phyloP scores from a whole-genome alignment of 2,797 vertebrate species.

The Acipenser transmontanus region DNA sequence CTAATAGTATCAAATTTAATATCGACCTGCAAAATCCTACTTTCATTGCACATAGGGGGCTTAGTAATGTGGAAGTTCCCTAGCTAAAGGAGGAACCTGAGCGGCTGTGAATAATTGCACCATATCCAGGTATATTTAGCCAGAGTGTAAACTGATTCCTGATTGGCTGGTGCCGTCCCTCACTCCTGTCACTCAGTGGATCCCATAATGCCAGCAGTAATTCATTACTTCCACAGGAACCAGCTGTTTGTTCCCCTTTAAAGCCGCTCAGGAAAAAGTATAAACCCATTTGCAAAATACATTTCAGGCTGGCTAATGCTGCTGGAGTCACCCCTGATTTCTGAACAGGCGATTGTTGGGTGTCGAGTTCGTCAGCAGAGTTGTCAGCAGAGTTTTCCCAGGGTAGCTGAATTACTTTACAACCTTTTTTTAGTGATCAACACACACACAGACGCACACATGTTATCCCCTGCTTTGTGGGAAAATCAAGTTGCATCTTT shows the following conservation, averaged over 20 bases:
- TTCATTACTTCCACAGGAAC: slow-evolving; percentile 34
- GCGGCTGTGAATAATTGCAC: slow-evolving; percentile 25
- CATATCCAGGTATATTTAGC: slow-evolving; percentile 42
- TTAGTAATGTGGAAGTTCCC: background rate
- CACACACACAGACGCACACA: background rate
- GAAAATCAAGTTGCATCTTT: slow-evolving; percentile 18
- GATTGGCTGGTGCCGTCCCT: slow-evolving; percentile 36
- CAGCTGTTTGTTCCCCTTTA: slow-evolving; percentile 29
- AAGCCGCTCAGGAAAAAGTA: background rate
- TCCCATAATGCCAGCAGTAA: slow-evolving; percentile 26
- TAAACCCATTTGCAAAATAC: slow-evolving; percentile 13
- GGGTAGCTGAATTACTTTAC: slow-evolving; percentile 11
- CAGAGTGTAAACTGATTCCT: slow-evolving; percentile 34
- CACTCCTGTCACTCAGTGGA: slow-evolving; percentile 30
- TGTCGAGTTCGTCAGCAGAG: slow-evolving; percentile 12
- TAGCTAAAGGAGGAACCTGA: slow-evolving; percentile 6
- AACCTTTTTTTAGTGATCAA: slow-evolving; percentile 5
- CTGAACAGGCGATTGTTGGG: slow-evolving; percentile 2
- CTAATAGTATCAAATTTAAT: slow-evolving; percentile 16
- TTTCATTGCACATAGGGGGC: slow-evolving; percentile 27
- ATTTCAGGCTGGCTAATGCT: slow-evolving; percentile 11
- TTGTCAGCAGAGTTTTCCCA: slow-evolving; percentile 11
- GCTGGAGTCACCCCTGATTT: background rate
- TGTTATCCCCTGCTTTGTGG: slow-evolving; percentile 14
- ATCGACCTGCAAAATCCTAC: background rate